Base-by-base conservation (phyloP, 2,888 invertebrate species). In the Lasioglossum villosulum region DNA sequence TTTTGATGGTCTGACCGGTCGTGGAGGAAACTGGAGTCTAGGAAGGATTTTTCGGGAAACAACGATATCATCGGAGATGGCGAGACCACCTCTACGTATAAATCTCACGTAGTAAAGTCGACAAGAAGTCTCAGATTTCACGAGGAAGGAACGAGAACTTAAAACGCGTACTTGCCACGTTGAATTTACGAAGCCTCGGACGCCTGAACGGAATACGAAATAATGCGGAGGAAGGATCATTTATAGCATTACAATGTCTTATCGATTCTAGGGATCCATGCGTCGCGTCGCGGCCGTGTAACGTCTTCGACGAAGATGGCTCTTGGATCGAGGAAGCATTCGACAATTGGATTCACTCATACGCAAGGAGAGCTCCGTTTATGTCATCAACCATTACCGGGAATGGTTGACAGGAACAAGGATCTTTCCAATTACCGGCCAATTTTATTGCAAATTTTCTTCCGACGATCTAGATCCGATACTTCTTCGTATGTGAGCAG, bases 81-180 rank as follows among this genome's bases (percentile, higher is more conserved):
- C 48, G 59, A 80, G 71, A 59, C 30, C 78, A 79, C 39, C 72
- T 76, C 68, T 66, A 71, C 76, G 75, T 76, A 76, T 75, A 79
- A 77, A 73, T 85, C 79, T 83, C 79, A 42, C 83, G 76, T 48
- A 70, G 48, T 8, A 37, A 72, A 63, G 48, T 66, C 48, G 79
- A 83, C 84, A 74, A 76, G 75, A 76, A 78, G 63, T 79, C 45
- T 85, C 85, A 52, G 83, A 79, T 79, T 83, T 76, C 83, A 79
- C 23, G 48, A 63, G 56, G 48, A 75, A 73, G 78, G 66, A 78
- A 72, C 66, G 73, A 75, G 79, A 85, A 76, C 59, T 83, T 72
- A 59, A 74, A 75, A 73, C 71, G 63, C 52, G 48, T 52, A 42
- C 45, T 74, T 59, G 34, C 83, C 63, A 37, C 59, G 66, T 72